Base-by-base conservation (phyloP, 1,140 invertebrate genomes). In the Neomicropteryx cornuta region DNA sequence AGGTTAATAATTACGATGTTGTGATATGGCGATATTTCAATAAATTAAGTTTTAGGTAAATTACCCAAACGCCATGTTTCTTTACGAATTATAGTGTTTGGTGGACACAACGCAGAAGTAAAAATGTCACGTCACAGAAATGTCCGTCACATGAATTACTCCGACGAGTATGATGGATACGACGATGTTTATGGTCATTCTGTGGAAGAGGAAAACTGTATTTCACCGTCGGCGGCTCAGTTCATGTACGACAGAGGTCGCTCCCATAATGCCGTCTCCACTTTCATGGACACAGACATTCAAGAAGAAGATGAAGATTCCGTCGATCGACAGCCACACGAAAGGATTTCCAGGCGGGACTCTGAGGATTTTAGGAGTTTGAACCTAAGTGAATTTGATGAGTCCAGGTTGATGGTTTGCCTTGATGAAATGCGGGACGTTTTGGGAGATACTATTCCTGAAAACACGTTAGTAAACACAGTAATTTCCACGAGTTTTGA, bases 131-230 rank as follows among this genome's bases (percentile, higher is more conserved):
- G 83, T 13, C 83, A 87, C 58, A 70, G 83, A 41, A 81, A 83
- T 58, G 70, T 87, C 29, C 67, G 83, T 38, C 76, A 75, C 42
- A 78, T 83, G 68, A 78, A 79, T 51, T 84, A 79, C 60, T 75
- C 77, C 8, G 82, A 86, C 49, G 90, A 93, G 54, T 92, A 88
- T 60, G 88, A 93, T 52, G 81, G 78, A 32, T 90, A 88, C 56
- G 86, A 93, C 52, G 87, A 93, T 69, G 77, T 89, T 40, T 94
- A 93, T 59, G 89, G 89, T 2, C 85, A 91, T 62, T 94, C 90
- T 14, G 77, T 94, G 17, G 90, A 95, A 63, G 88, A 91, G 50
- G 85, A 81, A 51, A 82, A 78, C 55, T 84, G 82, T 55, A 78
- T 92, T 40, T 96, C 91, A 18, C 91, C 92, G 4, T 82, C 81